A percentile compares a stretch with the other conserved stretches of the same genome.
Evolutionary conservation across 1,140 invertebrate species (phyloP).

Genomic region (Oryzaephilus surinamensis): DNA sequence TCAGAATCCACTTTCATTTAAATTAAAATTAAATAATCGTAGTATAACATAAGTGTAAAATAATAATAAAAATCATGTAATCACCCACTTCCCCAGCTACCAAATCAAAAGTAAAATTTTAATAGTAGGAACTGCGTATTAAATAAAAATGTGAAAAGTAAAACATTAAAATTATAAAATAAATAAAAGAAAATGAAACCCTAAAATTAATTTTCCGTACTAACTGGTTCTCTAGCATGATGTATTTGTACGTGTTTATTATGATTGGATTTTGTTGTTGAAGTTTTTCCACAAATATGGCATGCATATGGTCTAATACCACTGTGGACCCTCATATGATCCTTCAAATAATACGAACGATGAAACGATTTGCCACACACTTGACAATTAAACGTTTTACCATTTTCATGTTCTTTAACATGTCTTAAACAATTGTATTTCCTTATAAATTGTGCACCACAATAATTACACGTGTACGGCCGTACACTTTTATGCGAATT

Average conservation of each 20-base stretch:
- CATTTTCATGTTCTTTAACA: slow-evolving; percentile 79
- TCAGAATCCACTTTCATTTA: too few relatives aligned
- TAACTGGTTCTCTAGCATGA: slow-evolving; percentile 73
- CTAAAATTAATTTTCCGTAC: slow-evolving; percentile 60
- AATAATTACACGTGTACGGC: slow-evolving; percentile 85
- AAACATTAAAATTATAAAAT: neutral
- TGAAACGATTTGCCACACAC: slow-evolving; percentile 81
- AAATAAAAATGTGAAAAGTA: neutral
- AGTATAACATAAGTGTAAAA: neutral
- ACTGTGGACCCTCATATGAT: slow-evolving; percentile 76
- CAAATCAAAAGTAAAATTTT: neutral
- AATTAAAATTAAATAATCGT: neutral
- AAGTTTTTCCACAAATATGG: slow-evolving; percentile 77
- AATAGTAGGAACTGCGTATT: too few relatives aligned
- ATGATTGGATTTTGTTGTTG: slow-evolving; percentile 78
- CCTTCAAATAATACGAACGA: slow-evolving; percentile 75
- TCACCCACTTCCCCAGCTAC: neutral
- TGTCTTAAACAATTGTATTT: slow-evolving; percentile 88
- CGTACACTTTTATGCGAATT: slow-evolving; percentile 69
- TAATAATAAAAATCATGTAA: neutral
- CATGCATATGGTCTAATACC: slow-evolving; percentile 73
- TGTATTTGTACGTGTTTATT: slow-evolving; percentile 82
- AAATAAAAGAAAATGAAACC: neutral
- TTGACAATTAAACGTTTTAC: slow-evolving; percentile 79
- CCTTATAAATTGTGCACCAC: slow-evolving; percentile 85